Evolutionary conservation across 2,113 vertebrate genomes (phyloP), one percentile per base, ranked within the genome.

Genomic region (Podocnemis expansa): DNA sequence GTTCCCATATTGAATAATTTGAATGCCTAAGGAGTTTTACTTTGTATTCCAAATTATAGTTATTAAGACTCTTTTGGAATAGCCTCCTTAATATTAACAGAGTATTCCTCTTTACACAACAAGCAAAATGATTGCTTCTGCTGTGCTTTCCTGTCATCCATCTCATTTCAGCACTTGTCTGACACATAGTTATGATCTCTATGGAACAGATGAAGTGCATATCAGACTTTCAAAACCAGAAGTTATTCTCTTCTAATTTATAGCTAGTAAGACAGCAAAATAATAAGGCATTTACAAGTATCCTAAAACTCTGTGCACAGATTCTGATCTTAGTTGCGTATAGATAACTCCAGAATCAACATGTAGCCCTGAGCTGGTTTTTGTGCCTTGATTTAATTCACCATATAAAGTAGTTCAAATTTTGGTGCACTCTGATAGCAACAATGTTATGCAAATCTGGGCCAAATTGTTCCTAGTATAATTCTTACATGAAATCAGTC

Each of bases 31-130:
- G 67, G 51, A 94, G 21, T 89, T 90, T 91, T 87, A 93, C 29
- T 86, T 95, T 87, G 49, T 89, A 88, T 94, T 96, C 51, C 47
- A 93, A 96, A 93, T 92, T 93, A 95, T 76, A 95, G 80, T 85
- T 49, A 95, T 94, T 91, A 95, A 95, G 94, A 93, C 88, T 58
- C 34, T 82, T 47, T 86, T 93, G 75, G 55, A 96, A 93, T 89
- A 91, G 43, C 41, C 27, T 93, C 24, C 49, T 90, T 89, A 95
- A 92, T 95, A 96, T 92, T 93, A 96, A 88, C 45, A 63, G 75
- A 90, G 70, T 34, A 81, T 97, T 95, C 88, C 43, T 94, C 58
- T 86, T 89, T 78, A 84, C 51, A 87, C 19, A 96, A 93, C 54
- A 94, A 95, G 81, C 4, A 86, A 96, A 97, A 91, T 95, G 1